phyloP scores from a whole-genome alignment of 2,797 vertebrate species.

The Halcyon chelicuti region DNA sequence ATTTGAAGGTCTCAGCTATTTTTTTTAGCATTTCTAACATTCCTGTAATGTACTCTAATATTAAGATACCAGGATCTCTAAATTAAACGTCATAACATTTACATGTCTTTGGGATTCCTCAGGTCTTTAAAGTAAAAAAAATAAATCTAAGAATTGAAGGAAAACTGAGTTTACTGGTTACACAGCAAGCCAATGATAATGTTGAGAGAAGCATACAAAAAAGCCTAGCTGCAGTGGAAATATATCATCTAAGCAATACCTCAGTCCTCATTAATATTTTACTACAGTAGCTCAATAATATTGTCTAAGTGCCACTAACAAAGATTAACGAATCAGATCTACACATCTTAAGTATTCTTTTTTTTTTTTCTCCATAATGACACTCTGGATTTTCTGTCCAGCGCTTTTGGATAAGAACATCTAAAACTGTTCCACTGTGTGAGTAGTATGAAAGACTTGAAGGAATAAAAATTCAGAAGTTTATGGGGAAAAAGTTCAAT shows the following conservation, averaged over 20 bases:
- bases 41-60: neutral
- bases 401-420: neutral
- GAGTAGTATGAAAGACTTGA: neutral
- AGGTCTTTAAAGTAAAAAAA: neutral
- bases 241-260: neutral
- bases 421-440: neutral
- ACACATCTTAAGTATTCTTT: neutral
- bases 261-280: slow-evolving; percentile 51
- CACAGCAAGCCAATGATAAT: neutral
- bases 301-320: neutral
- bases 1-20: neutral
- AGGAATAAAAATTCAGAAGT: neutral
- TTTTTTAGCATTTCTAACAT: neutral
- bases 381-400: neutral
- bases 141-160: neutral
- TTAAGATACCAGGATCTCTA: neutral
- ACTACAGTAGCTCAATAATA: slow-evolving; percentile 23
- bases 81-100: neutral
- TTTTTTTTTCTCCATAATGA: neutral
- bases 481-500: neutral
- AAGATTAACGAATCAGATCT: slow-evolving; percentile 34
- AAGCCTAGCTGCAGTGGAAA: neutral
- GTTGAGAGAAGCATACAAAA: neutral
- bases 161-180: neutral
- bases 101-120: neutral